phyloP scores from a whole-genome alignment of 2,797 vertebrate genomes.

The Paramormyrops hopkinsi region DNA sequence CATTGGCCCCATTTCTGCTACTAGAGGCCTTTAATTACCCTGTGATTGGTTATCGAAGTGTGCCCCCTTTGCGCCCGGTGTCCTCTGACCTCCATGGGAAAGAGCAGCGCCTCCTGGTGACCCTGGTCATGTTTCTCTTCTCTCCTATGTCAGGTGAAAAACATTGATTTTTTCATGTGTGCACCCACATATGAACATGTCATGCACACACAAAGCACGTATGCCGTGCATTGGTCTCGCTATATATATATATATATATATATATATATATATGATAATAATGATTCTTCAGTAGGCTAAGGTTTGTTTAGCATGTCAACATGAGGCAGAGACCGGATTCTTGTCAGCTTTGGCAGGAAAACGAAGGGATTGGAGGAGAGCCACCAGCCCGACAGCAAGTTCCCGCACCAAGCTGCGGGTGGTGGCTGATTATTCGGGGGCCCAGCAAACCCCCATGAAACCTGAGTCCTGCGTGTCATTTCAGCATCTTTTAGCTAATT shows the following conservation, averaged over 20 bases:
- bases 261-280: neutral
- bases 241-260: neutral
- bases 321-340: neutral
- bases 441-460: neutral
- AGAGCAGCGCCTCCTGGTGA: slow-evolving; percentile 45
- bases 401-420: neutral
- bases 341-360: neutral
- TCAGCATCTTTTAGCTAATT: slow-evolving; percentile 16
- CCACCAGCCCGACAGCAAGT: neutral
- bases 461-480: slow-evolving; percentile 26
- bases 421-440: neutral
- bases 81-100: slow-evolving; percentile 50
- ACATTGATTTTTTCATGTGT: neutral
- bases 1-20: slow-evolving; percentile 32
- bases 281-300: neutral
- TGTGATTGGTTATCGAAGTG: slow-evolving; percentile 57
- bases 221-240: neutral
- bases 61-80: slow-evolving; percentile 50
- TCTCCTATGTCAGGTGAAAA: neutral
- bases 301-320: neutral
- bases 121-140: slow-evolving; percentile 30
- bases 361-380: neutral
- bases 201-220: neutral
- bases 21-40: slow-evolving; percentile 68
- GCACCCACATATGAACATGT: neutral